Evolutionary conservation across 2,797 vertebrate species (phyloP).

Genomic region (Acrossocheilus wenchowensis): DNA sequence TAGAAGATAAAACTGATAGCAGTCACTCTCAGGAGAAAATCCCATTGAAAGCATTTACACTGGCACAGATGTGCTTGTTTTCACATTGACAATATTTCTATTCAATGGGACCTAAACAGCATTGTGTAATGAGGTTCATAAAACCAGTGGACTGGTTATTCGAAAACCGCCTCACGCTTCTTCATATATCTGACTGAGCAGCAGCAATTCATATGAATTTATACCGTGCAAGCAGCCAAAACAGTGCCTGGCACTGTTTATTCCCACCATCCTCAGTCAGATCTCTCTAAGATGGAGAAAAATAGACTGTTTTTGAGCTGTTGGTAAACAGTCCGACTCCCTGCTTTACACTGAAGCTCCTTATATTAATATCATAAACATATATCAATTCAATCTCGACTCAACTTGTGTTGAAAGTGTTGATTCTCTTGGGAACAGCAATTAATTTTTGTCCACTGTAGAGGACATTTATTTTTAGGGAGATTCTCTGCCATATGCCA

Average conservation of each 20-base stretch:
- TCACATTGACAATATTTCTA: constrained; percentile 17
- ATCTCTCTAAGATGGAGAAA: constrained; percentile 3
- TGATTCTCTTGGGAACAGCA: background rate
- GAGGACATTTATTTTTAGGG: background rate
- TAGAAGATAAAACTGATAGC: constrained; percentile 27
- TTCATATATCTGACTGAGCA: background rate
- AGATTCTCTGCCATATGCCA: background rate
- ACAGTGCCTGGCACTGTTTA: constrained; percentile 8
- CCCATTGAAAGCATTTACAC: constrained; percentile 6
- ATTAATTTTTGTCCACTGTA: background rate
- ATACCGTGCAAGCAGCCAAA: background rate
- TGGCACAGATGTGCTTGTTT: constrained; percentile 11
- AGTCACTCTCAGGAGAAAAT: background rate
- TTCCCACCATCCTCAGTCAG: constrained; percentile 9
- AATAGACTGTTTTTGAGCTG: constrained; percentile 36
- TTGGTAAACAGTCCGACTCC: constrained; percentile 32
- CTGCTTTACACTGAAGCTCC: constrained; percentile 26
- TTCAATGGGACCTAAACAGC: constrained; percentile 10
- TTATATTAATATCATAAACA: constrained; percentile 31
- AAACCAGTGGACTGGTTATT: constrained; percentile 21
- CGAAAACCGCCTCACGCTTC: background rate
- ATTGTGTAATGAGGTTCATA: constrained; percentile 18
- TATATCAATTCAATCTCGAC: background rate
- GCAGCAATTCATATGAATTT: background rate
- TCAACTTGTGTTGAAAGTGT: background rate